Percentiles rank a stretch among this genome's conserved stretches.
These are phyloP conservation scores for Euborellia annulipes DNA, from an alignment of 1,140 invertebrate genomes.

Conservation along the genomic window DNA sequence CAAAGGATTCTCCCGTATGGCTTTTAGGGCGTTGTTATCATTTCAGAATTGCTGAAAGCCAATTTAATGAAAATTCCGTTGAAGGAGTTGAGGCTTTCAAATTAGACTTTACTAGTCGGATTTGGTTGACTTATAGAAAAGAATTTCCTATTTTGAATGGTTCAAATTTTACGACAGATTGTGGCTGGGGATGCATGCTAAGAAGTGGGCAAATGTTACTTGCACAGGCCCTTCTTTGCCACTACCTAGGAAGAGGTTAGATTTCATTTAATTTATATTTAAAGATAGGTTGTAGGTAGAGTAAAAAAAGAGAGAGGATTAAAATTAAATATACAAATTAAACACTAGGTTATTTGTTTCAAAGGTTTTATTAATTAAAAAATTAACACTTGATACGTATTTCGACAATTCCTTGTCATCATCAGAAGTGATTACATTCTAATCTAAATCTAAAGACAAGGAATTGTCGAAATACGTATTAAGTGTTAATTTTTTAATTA, in stretches of 20 bases:
- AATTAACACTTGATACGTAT: no score
- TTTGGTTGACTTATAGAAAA: slow-evolving; percentile 70
- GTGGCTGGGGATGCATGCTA: slow-evolving; percentile 82
- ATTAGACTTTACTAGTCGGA: slow-evolving; percentile 54
- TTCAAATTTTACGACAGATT: slow-evolving; percentile 62
- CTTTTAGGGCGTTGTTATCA: slow-evolving; percentile 67
- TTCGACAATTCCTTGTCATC: no score
- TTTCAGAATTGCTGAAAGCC: slow-evolving; percentile 34
- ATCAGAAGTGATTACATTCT: no score
- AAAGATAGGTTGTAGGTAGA: no score
- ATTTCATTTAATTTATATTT: no score
- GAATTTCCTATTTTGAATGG: slow-evolving; percentile 64
- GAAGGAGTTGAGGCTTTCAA: slow-evolving; percentile 58
- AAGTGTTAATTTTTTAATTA: no score
- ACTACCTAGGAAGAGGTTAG: slow-evolving; percentile 62
- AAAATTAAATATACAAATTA: no score
- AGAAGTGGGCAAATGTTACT: slow-evolving; percentile 77
- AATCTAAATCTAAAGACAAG: no score
- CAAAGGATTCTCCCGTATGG: slow-evolving; percentile 73
- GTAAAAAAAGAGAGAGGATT: no score
- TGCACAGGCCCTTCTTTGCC: slow-evolving; percentile 58
- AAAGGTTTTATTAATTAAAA: no score
- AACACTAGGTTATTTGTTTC: no score
- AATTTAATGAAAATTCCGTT: slow-evolving; percentile 10
- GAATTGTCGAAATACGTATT: no score